A percentile compares a stretch with the other conserved stretches of the same genome.
phyloP scores from a whole-genome alignment of 2,888 invertebrate species.

The Calameuta idolon region DNA sequence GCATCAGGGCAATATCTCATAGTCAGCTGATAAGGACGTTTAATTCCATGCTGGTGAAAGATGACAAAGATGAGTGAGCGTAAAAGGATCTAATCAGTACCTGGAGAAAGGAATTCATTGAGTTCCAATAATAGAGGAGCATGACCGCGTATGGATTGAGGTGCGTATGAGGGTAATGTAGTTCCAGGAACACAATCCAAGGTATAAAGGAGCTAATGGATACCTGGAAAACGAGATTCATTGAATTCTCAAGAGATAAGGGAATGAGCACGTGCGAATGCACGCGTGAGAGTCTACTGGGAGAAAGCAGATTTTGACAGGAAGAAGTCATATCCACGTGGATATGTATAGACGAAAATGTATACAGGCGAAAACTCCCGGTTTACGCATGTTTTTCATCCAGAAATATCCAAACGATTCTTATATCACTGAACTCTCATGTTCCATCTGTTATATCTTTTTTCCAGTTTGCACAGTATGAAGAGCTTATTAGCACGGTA shows the following conservation, averaged over 20 bases:
- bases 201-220: not conserved
- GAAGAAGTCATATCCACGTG: not conserved
- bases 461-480: not conserved
- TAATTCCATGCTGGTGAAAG: not conserved
- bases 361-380: not conserved
- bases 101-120: not conserved
- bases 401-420: not conserved
- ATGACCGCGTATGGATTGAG: not conserved
- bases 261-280: not conserved
- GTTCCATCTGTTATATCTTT: not conserved
- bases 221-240: not conserved
- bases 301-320: not conserved
- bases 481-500: not conserved
- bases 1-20: not conserved
- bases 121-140: not conserved
- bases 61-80: not conserved
- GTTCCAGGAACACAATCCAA: not conserved
- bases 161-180: not conserved
- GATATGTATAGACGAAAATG: not conserved
- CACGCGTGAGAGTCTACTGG: not conserved
- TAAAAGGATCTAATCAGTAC: not conserved
- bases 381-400: not conserved
- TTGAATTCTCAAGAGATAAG: not conserved
- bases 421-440: not conserved
- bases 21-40: not conserved